Evolutionary conservation across 1,140 invertebrate genomes (phyloP).

Genomic region (Nomia melanderi): DNA sequence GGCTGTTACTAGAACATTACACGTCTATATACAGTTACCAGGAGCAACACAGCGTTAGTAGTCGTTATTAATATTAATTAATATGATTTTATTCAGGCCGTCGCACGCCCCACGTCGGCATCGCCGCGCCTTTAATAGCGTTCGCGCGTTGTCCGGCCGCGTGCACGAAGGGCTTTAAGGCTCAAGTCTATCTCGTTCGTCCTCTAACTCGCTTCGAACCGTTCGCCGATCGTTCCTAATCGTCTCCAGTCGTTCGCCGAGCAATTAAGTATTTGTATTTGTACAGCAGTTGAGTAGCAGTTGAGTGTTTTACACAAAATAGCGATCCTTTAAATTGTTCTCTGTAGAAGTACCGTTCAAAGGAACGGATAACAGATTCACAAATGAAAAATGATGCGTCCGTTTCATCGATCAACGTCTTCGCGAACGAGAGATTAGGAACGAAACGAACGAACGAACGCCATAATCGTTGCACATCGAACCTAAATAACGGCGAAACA

Average conservation of each 20-base stretch:
- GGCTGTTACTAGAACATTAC: constrained; percentile 63
- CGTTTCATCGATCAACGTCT: no score
- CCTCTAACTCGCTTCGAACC: no score
- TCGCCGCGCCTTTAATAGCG: neutral
- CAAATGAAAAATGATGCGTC: no score
- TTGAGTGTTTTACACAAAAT: no score
- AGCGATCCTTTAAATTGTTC: no score
- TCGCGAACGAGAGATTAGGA: neutral
- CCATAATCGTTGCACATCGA: neutral
- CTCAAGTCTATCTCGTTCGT: no score
- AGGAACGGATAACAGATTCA: no score
- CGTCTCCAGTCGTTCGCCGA: no score
- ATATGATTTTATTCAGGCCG: constrained; percentile 9
- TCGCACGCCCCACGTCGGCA: constrained; percentile 1
- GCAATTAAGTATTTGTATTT: no score
- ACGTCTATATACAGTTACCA: constrained; percentile 75
- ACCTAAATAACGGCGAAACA: neutral
- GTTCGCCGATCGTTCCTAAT: neutral
- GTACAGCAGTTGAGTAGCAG: no score
- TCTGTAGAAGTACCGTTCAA: no score
- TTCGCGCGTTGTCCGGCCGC: no score
- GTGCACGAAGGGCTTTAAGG: constrained; percentile 37
- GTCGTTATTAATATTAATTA: constrained; percentile 27
- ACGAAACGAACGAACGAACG: neutral
- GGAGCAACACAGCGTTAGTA: constrained; percentile 73